Evolutionary conservation across 2,888 invertebrate species (phyloP).

Genomic region (Acleris emargana): DNA sequence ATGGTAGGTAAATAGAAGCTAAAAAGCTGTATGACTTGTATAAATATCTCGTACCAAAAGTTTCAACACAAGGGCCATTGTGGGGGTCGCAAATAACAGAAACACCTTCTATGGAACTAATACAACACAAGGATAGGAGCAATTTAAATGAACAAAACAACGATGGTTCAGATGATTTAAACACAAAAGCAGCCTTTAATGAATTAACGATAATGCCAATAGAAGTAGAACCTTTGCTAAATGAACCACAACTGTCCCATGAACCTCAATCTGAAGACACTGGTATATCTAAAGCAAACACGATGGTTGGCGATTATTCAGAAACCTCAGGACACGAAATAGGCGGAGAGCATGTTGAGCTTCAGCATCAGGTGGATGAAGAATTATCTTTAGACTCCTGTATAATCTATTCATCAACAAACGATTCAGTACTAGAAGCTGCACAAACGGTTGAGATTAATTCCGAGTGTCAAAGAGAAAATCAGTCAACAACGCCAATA

Average conservation of each 20-base stretch:
- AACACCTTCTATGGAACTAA: too few relatives aligned
- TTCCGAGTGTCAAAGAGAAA: slow-evolving; percentile 36
- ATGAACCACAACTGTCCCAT: slow-evolving; percentile 22
- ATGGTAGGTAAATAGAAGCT: too few relatives aligned
- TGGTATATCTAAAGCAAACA: slow-evolving; percentile 39
- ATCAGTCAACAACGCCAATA: slow-evolving; percentile 31
- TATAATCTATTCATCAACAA: slow-evolving; percentile 37
- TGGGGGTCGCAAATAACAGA: too few relatives aligned
- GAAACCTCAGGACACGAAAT: slow-evolving; percentile 34
- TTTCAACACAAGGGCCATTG: too few relatives aligned
- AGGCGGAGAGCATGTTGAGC: slow-evolving; percentile 29
- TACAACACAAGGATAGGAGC: too few relatives aligned
- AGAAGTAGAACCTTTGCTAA: slow-evolving; percentile 34
- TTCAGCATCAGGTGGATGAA: slow-evolving; percentile 37
- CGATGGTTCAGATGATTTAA: slow-evolving; percentile 37
- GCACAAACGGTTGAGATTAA: slow-evolving; percentile 38
- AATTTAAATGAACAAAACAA: too few relatives aligned
- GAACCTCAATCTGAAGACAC: slow-evolving; percentile 40
- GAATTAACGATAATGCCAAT: slow-evolving; percentile 40
- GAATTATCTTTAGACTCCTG: slow-evolving; percentile 37
- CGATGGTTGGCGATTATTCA: slow-evolving; percentile 40
- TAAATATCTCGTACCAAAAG: too few relatives aligned
- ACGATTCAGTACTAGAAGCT: slow-evolving; percentile 38
- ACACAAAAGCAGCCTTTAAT: slow-evolving; percentile 36
- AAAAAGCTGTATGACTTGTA: too few relatives aligned